Evolutionary conservation across 2,888 invertebrate species (phyloP).

Genomic region (Podabrus alpinus): DNA sequence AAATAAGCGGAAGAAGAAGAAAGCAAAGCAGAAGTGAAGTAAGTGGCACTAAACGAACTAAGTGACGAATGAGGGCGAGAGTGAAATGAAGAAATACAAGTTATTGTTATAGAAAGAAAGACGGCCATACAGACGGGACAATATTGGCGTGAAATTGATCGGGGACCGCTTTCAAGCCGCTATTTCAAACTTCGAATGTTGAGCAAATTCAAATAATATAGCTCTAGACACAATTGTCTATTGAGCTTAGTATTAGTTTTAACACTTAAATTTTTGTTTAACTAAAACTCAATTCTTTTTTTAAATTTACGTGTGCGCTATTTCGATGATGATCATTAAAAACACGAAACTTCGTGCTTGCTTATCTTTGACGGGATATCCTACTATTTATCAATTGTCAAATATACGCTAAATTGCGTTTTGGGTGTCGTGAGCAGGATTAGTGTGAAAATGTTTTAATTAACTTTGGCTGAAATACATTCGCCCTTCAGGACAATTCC

Average conservation of each 20-base stretch:
- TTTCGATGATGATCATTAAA: neutral
- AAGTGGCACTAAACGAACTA: conserved; percentile 55
- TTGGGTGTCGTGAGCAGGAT: neutral
- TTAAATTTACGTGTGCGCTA: neutral
- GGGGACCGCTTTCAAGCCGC: conserved; percentile 40
- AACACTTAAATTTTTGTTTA: conserved; percentile 1
- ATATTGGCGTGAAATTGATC: conserved; percentile 58
- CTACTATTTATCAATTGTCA: neutral
- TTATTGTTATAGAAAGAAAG: conserved; percentile 26
- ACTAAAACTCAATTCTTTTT: neutral
- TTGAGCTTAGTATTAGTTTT: conserved; percentile 4
- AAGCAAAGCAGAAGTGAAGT: conserved; percentile 52
- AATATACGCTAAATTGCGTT: neutral
- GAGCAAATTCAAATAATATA: conserved; percentile 49
- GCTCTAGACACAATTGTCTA: conserved; percentile 37
- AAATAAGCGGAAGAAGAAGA: conserved; percentile 55
- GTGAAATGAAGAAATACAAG: conserved; percentile 27
- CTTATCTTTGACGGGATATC: neutral
- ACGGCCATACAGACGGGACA: conserved; percentile 45
- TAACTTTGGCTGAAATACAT: neutral
- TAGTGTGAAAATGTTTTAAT: neutral
- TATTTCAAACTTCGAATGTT: conserved; percentile 51
- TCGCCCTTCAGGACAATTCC: neutral
- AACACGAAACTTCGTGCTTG: neutral
- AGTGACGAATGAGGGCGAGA: conserved; percentile 51